A percentile compares a stretch with the other conserved stretches of the same genome.
phyloP scores from a whole-genome alignment of 1,140 invertebrate species.

The Papilio dardanus region DNA sequence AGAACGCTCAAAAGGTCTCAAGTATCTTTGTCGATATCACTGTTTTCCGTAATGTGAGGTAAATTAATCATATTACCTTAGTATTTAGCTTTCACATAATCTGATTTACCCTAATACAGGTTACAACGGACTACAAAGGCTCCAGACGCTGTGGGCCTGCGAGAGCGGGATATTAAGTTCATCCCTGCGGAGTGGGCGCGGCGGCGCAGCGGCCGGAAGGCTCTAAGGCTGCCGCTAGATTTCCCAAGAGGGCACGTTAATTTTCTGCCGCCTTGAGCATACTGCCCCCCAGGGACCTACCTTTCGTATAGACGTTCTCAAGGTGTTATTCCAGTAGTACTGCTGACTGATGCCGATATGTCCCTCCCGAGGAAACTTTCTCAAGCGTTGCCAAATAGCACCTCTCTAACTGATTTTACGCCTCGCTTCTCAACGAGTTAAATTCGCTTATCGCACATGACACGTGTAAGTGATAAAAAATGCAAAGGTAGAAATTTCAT shows the following conservation, averaged over 20 bases:
- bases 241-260: constrained; percentile 86
- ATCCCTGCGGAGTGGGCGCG: constrained; percentile 74
- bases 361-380: constrained; percentile 65
- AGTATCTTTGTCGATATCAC: too few relatives aligned
- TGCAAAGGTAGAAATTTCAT: constrained; percentile 43
- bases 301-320: constrained; percentile 80
- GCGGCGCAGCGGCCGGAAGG: constrained; percentile 51
- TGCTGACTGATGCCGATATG: constrained; percentile 68
- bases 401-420: constrained; percentile 14
- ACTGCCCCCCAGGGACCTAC: constrained; percentile 84
- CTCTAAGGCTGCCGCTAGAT: constrained; percentile 82
- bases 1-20: too few relatives aligned
- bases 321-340: constrained; percentile 80
- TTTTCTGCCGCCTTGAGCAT: constrained; percentile 88
- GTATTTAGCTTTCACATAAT: neutral
- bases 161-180: constrained; percentile 61
- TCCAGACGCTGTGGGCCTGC: constrained; percentile 23
- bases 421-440: neutral
- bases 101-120: neutral
- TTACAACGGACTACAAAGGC: neutral
- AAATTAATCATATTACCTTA: neutral
- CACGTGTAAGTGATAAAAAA: constrained; percentile 40
- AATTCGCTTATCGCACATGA: constrained; percentile 16
- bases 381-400: constrained; percentile 49
- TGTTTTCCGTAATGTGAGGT: too few relatives aligned